Percentiles rank a stretch among this genome's conserved stretches.
Conservation (phyloP, 2,113 vertebrate species). For the Coracopsis vasa region DNA sequence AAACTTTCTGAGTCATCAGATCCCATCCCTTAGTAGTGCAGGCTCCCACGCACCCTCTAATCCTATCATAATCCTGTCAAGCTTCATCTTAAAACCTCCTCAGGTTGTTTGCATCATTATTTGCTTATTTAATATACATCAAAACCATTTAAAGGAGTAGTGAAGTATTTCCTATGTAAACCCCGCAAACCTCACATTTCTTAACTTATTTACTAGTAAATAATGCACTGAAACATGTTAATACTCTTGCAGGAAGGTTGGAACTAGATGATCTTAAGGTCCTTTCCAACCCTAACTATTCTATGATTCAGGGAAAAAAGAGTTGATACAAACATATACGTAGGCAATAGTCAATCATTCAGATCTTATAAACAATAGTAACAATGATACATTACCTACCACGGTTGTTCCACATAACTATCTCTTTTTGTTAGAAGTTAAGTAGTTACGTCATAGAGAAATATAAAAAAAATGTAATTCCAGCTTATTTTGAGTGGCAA, state of each 20-base stretch:
- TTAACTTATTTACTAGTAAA: neutral
- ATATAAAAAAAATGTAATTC: neutral
- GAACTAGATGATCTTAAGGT: neutral
- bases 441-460: neutral
- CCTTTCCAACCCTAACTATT: neutral
- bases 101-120: neutral
- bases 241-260: neutral
- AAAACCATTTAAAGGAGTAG: neutral
- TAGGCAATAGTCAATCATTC: neutral
- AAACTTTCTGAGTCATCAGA: neutral
- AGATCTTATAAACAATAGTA: neutral
- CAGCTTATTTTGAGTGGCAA: neutral
- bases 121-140: neutral
- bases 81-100: neutral
- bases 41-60: neutral
- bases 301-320: neutral
- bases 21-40: neutral
- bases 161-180: neutral
- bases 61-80: neutral
- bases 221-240: neutral
- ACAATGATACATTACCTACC: neutral
- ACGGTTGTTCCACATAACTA: neutral
- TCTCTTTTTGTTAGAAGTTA: neutral
- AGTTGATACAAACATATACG: neutral
- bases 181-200: fast-evolving